Conservation (phyloP, 2,888 invertebrate genomes). For the Tetramorium bicarinatum region DNA sequence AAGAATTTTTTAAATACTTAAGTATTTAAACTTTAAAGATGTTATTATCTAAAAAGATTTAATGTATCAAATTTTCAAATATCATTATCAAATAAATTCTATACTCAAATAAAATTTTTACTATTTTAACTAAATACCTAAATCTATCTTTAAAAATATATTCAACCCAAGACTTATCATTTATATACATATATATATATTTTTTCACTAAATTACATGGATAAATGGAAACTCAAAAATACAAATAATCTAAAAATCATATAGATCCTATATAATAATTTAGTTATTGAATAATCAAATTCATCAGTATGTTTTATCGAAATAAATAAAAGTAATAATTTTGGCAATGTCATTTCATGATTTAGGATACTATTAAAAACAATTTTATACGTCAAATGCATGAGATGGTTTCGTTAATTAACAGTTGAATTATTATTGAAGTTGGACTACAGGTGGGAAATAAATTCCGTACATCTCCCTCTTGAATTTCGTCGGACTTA, state of each 20-base stretch:
- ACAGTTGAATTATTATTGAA: constrained; percentile 8
- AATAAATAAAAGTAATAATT: constrained; percentile 3
- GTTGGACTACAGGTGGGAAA: not conserved
- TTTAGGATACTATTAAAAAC: not conserved
- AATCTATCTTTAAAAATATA: no score
- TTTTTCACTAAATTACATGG: no score
- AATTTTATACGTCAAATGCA: not conserved
- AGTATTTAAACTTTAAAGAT: not conserved
- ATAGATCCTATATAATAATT: not conserved
- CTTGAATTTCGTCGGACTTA: not conserved
- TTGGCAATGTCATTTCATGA: not conserved
- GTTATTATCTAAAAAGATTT: not conserved
- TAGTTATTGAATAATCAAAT: not conserved
- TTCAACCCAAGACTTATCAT: no score
- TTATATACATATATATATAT: no score
- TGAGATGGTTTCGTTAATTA: not conserved
- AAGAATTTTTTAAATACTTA: no score
- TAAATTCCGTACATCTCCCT: constrained; percentile 23
- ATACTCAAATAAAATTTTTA: no score
- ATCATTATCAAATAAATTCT: no score
- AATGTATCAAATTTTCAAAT: not conserved
- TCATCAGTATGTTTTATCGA: not conserved
- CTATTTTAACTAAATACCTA: no score
- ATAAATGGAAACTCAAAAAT: no score
- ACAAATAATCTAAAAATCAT: no score